A percentile compares a stretch with the other conserved stretches of the same genome.
phyloP scores from a whole-genome alignment of 2,113 vertebrate genomes.

The Ranitomeya imitator region DNA sequence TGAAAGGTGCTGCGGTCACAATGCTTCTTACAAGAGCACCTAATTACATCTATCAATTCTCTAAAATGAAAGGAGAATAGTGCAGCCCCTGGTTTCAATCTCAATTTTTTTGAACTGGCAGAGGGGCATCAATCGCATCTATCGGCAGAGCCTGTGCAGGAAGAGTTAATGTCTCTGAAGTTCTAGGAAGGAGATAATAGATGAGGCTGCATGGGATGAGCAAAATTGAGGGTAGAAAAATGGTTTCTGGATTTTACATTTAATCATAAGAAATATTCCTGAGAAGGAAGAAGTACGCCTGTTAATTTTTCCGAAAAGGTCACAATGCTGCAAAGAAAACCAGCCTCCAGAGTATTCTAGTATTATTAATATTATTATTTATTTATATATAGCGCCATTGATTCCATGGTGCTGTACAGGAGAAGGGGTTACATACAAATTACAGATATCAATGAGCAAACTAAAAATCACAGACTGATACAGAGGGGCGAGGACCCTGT shows the following conservation, averaged over 20 bases:
- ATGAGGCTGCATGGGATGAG: background rate
- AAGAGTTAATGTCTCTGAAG: conserved; percentile 21
- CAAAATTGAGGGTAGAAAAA: background rate
- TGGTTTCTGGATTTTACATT: background rate
- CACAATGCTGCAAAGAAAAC: background rate
- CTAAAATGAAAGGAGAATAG: conserved; percentile 44
- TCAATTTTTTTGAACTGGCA: conserved; percentile 22
- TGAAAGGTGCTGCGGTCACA: conserved; percentile 57
- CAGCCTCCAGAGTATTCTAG: background rate
- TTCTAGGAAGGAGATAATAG: conserved; percentile 3
- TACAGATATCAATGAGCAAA: too few species aligned
- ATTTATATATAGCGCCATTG: too few species aligned
- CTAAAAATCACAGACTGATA: too few species aligned
- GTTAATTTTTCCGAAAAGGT: background rate
- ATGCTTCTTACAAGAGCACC: conserved; percentile 56
- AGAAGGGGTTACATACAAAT: too few species aligned
- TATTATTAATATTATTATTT: too few species aligned
- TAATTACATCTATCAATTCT: conserved; percentile 58
- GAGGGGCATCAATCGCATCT: conserved; percentile 24
- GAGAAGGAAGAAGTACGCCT: background rate
- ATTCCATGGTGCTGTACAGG: too few species aligned
- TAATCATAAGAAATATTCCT: conserved; percentile 13
- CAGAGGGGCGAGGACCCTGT: too few species aligned
- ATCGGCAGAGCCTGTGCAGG: background rate
- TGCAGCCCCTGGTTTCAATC: conserved; percentile 14